phyloP scores from a whole-genome alignment of 2,888 invertebrate species.

The Acanthococcus lagerstroemiae region DNA sequence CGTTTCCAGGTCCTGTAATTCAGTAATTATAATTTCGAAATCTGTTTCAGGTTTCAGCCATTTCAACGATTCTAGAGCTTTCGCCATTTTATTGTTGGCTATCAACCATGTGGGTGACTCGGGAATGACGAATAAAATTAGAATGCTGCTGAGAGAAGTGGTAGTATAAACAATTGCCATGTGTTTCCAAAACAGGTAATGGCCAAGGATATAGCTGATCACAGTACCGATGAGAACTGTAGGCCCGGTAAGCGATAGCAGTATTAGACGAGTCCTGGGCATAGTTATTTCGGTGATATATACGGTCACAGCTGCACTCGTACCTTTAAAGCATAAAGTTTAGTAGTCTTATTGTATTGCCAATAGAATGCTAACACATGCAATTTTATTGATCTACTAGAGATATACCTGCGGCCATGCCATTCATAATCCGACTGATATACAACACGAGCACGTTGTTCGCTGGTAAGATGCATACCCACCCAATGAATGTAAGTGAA shows the following conservation, averaged over 20 bases:
- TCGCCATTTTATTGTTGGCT: not conserved
- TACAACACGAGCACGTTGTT: no score
- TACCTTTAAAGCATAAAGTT: constrained; percentile 51
- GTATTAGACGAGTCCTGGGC: constrained; percentile 54
- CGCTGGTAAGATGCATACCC: no score
- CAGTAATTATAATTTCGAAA: constrained; percentile 53
- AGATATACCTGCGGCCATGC: no score
- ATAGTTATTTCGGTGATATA: constrained; percentile 59
- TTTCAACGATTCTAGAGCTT: not conserved
- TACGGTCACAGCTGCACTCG: constrained; percentile 57
- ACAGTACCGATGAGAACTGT: constrained; percentile 61
- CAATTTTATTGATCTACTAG: no score
- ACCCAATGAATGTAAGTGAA: no score
- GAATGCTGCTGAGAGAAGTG: not conserved
- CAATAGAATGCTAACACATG: no score
- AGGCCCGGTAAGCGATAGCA: constrained; percentile 58
- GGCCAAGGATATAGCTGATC: constrained; percentile 56
- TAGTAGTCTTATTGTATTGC: no score
- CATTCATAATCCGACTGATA: no score
- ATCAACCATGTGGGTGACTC: constrained; percentile 8
- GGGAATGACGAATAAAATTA: constrained; percentile 47
- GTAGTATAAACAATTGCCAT: not conserved
- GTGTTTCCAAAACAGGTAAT: constrained; percentile 54
- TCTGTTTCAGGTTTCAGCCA: no score
- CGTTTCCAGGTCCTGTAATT: no score